Evolutionary conservation across 2,113 vertebrate genomes (phyloP).

Genomic region (Egretta garzetta): DNA sequence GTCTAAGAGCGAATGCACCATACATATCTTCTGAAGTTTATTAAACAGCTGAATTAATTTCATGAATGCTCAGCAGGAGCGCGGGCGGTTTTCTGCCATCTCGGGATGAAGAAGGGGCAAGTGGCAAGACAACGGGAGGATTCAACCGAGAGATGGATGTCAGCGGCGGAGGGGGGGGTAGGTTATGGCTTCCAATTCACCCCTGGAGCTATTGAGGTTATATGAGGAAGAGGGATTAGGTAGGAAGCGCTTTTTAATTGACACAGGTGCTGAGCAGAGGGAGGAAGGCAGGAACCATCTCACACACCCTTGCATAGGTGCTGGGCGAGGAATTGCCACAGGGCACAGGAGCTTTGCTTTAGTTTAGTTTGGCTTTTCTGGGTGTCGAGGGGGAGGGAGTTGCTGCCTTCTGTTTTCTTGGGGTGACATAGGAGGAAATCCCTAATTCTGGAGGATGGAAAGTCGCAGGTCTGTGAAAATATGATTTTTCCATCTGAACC

Average conservation of each 20-base stretch:
- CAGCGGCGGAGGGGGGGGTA: background rate
- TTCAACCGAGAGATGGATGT: accelerated
- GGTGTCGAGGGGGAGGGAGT: background rate
- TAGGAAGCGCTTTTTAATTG: background rate
- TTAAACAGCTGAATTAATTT: background rate
- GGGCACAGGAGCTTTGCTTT: background rate
- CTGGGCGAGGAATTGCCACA: background rate
- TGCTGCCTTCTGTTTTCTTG: background rate
- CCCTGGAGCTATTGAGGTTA: background rate
- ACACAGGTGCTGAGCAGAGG: background rate
- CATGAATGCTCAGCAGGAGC: background rate
- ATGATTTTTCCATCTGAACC: background rate
- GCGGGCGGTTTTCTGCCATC: background rate
- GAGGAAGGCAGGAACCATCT: background rate
- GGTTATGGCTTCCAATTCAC: background rate
- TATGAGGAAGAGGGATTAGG: background rate
- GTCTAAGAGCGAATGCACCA: background rate
- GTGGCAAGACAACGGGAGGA: background rate
- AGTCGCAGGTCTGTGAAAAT: background rate
- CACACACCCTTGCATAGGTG: background rate
- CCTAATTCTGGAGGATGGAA: background rate
- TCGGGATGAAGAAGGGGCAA: accelerated
- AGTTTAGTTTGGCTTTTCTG: background rate
- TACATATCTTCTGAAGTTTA: background rate
- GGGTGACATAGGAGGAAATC: background rate